These are phyloP conservation scores for Azemiops feae DNA, from an alignment of 2,113 vertebrate genomes.

Conservation along the genomic window DNA sequence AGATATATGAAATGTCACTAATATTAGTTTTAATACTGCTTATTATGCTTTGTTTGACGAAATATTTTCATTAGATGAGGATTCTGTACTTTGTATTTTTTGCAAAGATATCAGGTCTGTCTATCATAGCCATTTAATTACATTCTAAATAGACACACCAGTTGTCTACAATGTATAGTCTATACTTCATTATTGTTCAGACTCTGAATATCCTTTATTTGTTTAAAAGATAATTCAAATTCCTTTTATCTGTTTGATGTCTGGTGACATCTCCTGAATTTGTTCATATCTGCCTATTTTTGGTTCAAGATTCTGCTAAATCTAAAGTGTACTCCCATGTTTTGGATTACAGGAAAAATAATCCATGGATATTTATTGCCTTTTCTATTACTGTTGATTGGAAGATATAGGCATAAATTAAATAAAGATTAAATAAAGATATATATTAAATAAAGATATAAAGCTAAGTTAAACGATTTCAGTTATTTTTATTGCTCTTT, in stretches of 20 bases:
- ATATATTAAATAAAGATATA: background rate
- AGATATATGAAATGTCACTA: conserved; percentile 61
- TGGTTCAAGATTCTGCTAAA: background rate
- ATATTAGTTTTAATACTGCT: conserved; percentile 53
- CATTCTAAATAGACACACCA: background rate
- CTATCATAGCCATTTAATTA: background rate
- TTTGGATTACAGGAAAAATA: background rate
- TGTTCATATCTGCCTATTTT: background rate
- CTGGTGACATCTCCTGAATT: background rate
- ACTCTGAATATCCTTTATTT: background rate
- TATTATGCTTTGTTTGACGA: conserved; percentile 48
- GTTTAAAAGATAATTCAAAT: background rate
- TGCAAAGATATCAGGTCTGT: background rate
- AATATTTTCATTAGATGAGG: conserved; percentile 56
- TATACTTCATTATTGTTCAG: background rate
- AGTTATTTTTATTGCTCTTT: background rate
- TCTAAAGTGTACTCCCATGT: background rate
- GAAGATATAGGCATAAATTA: background rate
- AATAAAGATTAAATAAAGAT: background rate
- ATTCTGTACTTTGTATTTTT: conserved; percentile 24
- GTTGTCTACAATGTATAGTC: background rate
- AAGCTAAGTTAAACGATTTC: background rate
- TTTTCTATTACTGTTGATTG: background rate
- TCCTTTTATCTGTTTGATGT: background rate
- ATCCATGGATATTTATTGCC: background rate